phyloP scores from a whole-genome alignment of 2,888 invertebrate species.

The Apoda limacodes region DNA sequence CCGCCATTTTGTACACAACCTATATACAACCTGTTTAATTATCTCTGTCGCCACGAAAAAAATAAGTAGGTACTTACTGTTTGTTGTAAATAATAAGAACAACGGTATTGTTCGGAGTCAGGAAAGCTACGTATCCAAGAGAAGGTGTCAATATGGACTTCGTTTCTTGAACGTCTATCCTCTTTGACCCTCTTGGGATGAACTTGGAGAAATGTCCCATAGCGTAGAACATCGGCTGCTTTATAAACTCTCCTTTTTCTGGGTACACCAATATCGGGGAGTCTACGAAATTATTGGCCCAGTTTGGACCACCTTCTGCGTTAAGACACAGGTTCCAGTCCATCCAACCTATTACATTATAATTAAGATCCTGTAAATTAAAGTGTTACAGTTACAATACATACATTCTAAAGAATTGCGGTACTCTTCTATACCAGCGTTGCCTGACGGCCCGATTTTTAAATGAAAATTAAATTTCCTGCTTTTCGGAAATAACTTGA shows the following conservation, averaged over 20 bases:
- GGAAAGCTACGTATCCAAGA: conserved; percentile 28
- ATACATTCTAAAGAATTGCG: too few species aligned
- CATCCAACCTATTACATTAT: conserved; percentile 83
- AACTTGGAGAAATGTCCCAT: conserved; percentile 83
- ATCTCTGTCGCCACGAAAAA: too few species aligned
- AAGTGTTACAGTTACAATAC: conserved; percentile 1
- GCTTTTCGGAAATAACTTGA: too few species aligned
- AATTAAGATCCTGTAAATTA: conserved; percentile 70
- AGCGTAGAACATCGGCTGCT: conserved; percentile 89
- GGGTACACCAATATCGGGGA: conserved; percentile 70
- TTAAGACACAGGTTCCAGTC: conserved; percentile 90
- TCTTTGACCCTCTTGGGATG: conserved; percentile 68
- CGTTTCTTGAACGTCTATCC: conserved; percentile 24
- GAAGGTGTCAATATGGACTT: conserved; percentile 18
- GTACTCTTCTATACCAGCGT: too few species aligned
- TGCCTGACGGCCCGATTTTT: too few species aligned
- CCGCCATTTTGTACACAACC: too few species aligned
- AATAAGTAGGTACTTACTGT: conserved; percentile 25
- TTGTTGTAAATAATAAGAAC: conserved; percentile 44
- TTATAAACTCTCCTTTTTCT: conserved; percentile 78
- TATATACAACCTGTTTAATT: too few species aligned
- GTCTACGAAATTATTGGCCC: conserved; percentile 80
- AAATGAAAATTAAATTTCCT: too few species aligned
- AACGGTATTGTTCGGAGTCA: conserved; percentile 37
- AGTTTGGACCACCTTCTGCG: conserved; percentile 81